Evolutionary conservation across 1,140 invertebrate species (phyloP).

Genomic region (Helicoverpa zea): DNA sequence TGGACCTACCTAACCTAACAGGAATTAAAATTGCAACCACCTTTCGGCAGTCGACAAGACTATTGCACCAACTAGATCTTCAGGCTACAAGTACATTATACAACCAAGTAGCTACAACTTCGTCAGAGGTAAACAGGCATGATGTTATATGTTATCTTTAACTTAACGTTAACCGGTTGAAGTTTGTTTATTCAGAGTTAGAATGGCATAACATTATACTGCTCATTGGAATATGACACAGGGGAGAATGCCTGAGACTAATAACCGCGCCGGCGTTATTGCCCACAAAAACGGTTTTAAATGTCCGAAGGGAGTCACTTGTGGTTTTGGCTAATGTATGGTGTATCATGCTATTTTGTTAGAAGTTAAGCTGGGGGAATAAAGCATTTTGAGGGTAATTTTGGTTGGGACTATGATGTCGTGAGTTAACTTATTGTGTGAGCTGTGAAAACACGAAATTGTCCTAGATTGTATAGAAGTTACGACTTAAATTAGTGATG

Average conservation of each 20-base stretch:
- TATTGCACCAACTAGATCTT: no score
- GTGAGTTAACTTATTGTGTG: neutral
- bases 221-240: slow-evolving; percentile 24
- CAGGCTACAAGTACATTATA: no score
- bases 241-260: slow-evolving; percentile 16
- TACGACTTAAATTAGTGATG: no score
- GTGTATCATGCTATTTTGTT: slow-evolving; percentile 5
- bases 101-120: no score
- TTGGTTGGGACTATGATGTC: neutral
- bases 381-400: neutral
- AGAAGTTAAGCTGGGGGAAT: neutral
- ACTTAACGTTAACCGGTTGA: neutral
- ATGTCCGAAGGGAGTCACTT: neutral
- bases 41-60: no score
- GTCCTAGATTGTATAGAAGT: no score
- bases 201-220: slow-evolving; percentile 12
- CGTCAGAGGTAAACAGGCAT: no score
- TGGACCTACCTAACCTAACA: no score
- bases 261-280: neutral
- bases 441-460: no score
- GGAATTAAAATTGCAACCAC: no score
- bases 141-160: no score
- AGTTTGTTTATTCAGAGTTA: neutral
- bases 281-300: slow-evolving; percentile 40
- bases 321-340: slow-evolving; percentile 16